These are phyloP conservation scores for Centroberyx gerrardi DNA, from an alignment of 2,797 vertebrate species.

Conservation along the genomic window DNA sequence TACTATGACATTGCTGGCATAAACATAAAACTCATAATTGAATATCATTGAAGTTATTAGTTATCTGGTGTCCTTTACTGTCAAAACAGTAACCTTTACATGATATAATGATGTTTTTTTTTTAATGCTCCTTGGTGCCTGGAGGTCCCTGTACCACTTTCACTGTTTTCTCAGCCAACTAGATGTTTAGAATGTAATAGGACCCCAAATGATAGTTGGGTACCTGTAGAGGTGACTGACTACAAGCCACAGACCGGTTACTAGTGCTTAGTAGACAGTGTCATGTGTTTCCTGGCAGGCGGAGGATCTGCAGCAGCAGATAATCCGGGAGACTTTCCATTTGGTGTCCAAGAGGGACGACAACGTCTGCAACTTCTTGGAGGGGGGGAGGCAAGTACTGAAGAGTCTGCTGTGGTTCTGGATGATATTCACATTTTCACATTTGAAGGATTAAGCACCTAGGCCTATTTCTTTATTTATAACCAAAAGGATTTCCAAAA, in stretches of 20 bases:
- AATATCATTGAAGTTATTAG: too few relatives aligned
- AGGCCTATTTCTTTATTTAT: background rate
- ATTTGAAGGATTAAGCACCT: background rate
- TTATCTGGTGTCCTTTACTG: too few relatives aligned
- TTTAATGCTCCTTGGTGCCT: too few relatives aligned
- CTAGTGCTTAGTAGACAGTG: background rate
- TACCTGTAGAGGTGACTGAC: background rate
- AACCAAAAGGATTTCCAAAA: background rate
- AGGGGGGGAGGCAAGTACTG: slow-evolving; percentile 90
- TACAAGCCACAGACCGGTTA: background rate
- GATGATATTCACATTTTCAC: background rate
- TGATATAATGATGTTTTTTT: too few relatives aligned
- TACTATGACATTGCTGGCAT: too few relatives aligned
- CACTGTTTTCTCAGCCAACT: too few relatives aligned
- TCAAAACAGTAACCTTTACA: too few relatives aligned
- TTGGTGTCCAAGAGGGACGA: slow-evolving; percentile 95
- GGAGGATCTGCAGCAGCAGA: slow-evolving; percentile 95
- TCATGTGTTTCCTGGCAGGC: slow-evolving; percentile 78
- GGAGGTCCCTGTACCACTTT: too few relatives aligned
- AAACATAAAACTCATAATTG: too few relatives aligned
- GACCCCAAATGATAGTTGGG: background rate
- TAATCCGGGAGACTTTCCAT: slow-evolving; percentile 95
- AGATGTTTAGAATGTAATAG: too few relatives aligned
- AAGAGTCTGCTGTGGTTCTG: background rate
- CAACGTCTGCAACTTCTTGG: slow-evolving; percentile 96